Evolutionary conservation across 2,113 vertebrate genomes (phyloP), one percentile per base, ranked within the genome.

Genomic region (Mus pahari): DNA sequence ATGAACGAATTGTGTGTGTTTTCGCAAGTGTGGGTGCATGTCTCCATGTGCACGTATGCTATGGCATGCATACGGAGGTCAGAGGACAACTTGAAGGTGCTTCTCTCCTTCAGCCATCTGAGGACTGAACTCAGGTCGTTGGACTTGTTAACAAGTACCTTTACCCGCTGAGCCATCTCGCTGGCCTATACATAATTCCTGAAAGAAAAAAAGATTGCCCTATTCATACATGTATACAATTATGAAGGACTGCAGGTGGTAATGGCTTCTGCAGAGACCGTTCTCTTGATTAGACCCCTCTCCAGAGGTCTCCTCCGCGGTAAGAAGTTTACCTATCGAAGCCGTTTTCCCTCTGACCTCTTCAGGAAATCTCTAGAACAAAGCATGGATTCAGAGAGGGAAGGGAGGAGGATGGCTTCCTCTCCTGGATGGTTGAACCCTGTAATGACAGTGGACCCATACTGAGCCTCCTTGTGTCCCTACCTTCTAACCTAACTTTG

Each of bases 311-410:
- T 20, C 1, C 14, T 71, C 42, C 24, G 1, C 86, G 31, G 82
- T n/a, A 66, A 84, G 62, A 90, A 75, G 81, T 73, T 31, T n/a
- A 13, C 13, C 84, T 75, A 10, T 20, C 12, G 17, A 64, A 42
- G n/a, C 50, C 89, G 13, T 70, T 42, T 89, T 81, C 82, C 58
- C 20, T 33, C 16, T 73, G 17, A 24, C 66, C 26, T 82, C 71
- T 92, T 70, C 9, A 26, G 87, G 91, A 87, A 87, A 55, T 90
- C 13, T 83, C n/a, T 53, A 45, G 42, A 96, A 70, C 58, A 79
- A 17, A 19, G 50, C 31, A 74, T 33, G 62, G 84, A 5, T 19
- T 31, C 26, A 64, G 9, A 62, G 31, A 78, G 53, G 33, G 26
- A 77, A 64, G 36, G n/a, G 17, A 60, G 45, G 31, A 62, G n/a